phyloP scores from a whole-genome alignment of 2,797 vertebrate genomes.

The Etheostoma nigrum region DNA sequence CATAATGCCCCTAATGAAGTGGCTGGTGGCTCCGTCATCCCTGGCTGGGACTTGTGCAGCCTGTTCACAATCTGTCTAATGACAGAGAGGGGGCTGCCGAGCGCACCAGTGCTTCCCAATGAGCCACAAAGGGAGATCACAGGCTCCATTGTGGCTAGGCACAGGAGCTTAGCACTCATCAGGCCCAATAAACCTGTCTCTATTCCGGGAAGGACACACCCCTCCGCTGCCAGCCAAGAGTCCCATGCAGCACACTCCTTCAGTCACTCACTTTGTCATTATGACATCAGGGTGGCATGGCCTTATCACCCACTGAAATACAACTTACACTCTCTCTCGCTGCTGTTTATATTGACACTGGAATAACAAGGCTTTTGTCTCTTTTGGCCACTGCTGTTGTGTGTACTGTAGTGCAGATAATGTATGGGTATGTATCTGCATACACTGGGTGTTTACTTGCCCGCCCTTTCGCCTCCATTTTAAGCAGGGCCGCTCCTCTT shows the following conservation, averaged over 20 bases:
- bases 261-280: conserved; percentile 76
- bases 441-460: conserved; percentile 81
- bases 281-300: conserved; percentile 81
- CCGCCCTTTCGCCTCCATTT: conserved; percentile 83
- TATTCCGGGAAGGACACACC: conserved; percentile 90
- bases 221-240: conserved; percentile 74
- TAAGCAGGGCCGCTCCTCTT: conserved; percentile 78
- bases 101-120: conserved; percentile 97
- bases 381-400: conserved; percentile 60
- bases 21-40: conserved; percentile 95
- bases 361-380: conserved; percentile 66
- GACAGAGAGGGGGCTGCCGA: conserved; percentile 94
- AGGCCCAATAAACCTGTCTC: conserved; percentile 88
- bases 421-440: conserved; percentile 82
- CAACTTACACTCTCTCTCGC: conserved; percentile 44
- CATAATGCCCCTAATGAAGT: conserved; percentile 98
- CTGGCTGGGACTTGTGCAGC: conserved; percentile 95
- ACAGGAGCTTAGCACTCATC: conserved; percentile 95
- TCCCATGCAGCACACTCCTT: conserved; percentile 74
- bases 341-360: conserved; percentile 72
- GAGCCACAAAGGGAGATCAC: conserved; percentile 98
- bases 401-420: conserved; percentile 71
- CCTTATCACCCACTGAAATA: conserved; percentile 67
- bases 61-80: conserved; percentile 98
- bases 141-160: conserved; percentile 93